A percentile compares a stretch with the other conserved stretches of the same genome.
phyloP scores from a whole-genome alignment of 2,888 invertebrate genomes.

The Diarsia rubi region DNA sequence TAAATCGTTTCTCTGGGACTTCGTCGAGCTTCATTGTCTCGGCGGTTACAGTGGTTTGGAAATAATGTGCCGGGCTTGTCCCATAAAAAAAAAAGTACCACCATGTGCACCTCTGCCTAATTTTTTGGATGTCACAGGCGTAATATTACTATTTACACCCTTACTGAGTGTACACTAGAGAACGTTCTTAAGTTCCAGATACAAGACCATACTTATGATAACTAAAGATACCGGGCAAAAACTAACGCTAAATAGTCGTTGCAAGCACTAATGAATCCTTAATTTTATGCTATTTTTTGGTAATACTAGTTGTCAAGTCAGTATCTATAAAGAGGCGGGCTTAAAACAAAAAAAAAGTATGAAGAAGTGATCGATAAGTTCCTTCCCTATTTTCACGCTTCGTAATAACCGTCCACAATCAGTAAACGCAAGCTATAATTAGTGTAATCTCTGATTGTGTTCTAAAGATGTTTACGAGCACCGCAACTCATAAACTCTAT shows the following conservation, averaged over 20 bases:
- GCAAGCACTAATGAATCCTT: background rate
- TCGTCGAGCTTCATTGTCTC: too few species aligned
- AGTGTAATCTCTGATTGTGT: constrained; percentile 76
- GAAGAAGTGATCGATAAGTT: constrained; percentile 8
- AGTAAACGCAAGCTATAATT: constrained; percentile 64
- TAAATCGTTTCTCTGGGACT: too few species aligned
- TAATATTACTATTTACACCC: background rate
- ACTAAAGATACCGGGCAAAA: background rate
- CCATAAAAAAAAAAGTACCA: too few species aligned
- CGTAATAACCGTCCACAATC: constrained; percentile 48
- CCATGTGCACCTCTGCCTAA: background rate
- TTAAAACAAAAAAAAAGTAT: background rate
- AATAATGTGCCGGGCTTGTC: too few species aligned
- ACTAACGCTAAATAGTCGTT: too few species aligned
- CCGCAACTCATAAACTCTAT: constrained; percentile 85
- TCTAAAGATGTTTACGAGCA: constrained; percentile 80
- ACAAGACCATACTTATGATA: too few species aligned
- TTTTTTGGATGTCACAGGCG: background rate
- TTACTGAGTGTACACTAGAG: background rate
- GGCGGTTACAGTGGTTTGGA: too few species aligned
- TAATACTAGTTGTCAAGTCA: background rate
- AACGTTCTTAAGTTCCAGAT: background rate
- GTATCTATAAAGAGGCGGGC: background rate
- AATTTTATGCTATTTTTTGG: background rate
- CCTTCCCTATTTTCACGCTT: constrained; percentile 32